Percentiles rank a stretch among this genome's conserved stretches.
Evolutionary conservation across 2,888 invertebrate genomes (phyloP).

Genomic region (Phragmatobia fuliginosa): DNA sequence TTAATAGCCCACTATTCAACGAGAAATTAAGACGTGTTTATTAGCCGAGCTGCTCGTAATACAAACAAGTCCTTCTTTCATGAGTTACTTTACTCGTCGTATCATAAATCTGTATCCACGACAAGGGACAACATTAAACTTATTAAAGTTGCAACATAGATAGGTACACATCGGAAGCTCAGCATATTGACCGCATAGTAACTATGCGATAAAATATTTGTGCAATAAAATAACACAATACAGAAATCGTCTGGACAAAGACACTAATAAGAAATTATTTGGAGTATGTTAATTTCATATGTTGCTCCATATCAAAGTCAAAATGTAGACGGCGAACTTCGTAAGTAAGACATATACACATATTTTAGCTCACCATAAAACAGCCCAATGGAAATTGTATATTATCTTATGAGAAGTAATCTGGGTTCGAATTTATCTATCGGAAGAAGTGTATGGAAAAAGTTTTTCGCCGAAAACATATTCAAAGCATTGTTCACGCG

Average conservation of each 20-base stretch:
- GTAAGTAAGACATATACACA: constrained; percentile 30
- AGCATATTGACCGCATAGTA: constrained; percentile 21
- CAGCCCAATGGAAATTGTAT: constrained; percentile 45
- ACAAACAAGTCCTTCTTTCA: constrained; percentile 80
- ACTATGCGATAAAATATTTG: constrained; percentile 8
- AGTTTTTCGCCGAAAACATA: constrained; percentile 60
- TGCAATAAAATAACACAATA: constrained; percentile 15
- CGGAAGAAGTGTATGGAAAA: constrained; percentile 73
- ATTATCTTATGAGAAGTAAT: constrained; percentile 61
- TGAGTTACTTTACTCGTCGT: constrained; percentile 68
- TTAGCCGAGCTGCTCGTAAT: constrained; percentile 79
- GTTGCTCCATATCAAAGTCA: constrained; percentile 30
- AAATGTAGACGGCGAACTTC: constrained; percentile 36
- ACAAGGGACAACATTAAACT: constrained; percentile 62
- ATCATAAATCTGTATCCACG: constrained; percentile 75
- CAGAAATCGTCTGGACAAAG: constrained; percentile 25
- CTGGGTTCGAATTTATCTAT: constrained; percentile 67
- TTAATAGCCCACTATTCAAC: constrained; percentile 84
- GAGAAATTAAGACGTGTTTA: constrained; percentile 85
- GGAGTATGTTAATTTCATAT: constrained; percentile 28
- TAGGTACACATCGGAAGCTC: constrained; percentile 31
- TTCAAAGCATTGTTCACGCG: constrained; percentile 48
- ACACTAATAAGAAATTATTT: constrained; percentile 29
- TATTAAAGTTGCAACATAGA: constrained; percentile 52
- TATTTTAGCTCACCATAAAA: constrained; percentile 44